These are phyloP conservation scores for Epicauta chinensis DNA, from an alignment of 1,140 invertebrate genomes.

Conservation along the genomic window DNA sequence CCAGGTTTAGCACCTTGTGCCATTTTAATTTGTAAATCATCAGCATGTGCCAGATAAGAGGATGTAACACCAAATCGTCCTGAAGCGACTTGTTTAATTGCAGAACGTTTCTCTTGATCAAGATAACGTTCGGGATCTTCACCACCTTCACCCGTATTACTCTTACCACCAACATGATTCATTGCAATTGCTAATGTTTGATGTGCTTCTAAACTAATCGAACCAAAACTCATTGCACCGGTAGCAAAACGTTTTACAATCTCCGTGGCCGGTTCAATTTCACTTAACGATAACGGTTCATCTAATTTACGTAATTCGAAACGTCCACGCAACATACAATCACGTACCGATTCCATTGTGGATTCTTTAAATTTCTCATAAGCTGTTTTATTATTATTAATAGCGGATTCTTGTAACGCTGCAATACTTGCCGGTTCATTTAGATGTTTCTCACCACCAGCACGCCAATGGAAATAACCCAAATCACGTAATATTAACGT, in stretches of 20 bases:
- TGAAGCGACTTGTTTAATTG: constrained; percentile 92
- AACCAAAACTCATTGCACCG: constrained; percentile 91
- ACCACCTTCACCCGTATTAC: constrained; percentile 94
- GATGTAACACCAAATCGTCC: constrained; percentile 98
- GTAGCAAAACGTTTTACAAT: constrained; percentile 88
- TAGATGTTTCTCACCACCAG: constrained; percentile 96
- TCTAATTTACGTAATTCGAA: constrained; percentile 75
- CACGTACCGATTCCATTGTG: constrained; percentile 76
- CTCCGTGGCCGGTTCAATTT: constrained; percentile 88
- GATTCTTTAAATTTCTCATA: constrained; percentile 87
- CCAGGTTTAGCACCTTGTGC: constrained; percentile 97
- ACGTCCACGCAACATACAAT: constrained; percentile 90
- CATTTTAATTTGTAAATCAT: constrained; percentile 97
- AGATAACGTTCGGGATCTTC: constrained; percentile 85
- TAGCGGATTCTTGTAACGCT: constrained; percentile 76
- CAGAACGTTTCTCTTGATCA: constrained; percentile 67
- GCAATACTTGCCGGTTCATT: constrained; percentile 94
- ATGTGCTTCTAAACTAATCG: constrained; percentile 91
- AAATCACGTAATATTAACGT: constrained; percentile 83
- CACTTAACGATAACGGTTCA: constrained; percentile 70
- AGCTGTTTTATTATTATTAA: constrained; percentile 70
- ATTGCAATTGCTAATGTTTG: constrained; percentile 92
- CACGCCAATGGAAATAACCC: constrained; percentile 93
- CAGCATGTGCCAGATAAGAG: constrained; percentile 92
- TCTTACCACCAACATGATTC: constrained; percentile 94